Conservation (phyloP, 2,888 invertebrate genomes). For the Machimus atricapillus region DNA sequence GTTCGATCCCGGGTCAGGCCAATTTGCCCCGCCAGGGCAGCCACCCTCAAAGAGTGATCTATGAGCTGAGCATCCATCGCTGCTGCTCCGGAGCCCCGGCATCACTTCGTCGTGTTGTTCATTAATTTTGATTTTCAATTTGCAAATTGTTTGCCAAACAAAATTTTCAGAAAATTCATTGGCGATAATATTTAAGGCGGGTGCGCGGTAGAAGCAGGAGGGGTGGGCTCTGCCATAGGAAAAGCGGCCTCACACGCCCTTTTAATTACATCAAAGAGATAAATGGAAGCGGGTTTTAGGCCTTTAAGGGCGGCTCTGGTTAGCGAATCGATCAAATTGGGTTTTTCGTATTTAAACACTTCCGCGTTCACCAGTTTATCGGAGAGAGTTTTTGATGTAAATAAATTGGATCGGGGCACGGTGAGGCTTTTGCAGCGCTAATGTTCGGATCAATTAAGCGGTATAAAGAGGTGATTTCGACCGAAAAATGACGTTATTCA, state of each 20-base stretch:
- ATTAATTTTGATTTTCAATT: slow-evolving; percentile 37
- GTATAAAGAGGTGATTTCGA: background rate
- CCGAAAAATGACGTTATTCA: background rate
- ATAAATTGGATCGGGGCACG: background rate
- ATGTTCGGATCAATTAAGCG: background rate
- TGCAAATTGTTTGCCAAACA: slow-evolving; percentile 38
- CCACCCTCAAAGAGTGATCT: slow-evolving; percentile 22
- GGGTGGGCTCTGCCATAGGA: background rate
- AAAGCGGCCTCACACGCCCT: background rate
- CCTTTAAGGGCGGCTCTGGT: background rate
- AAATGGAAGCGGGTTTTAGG: background rate
- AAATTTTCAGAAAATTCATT: slow-evolving; percentile 14
- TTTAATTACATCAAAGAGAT: slow-evolving; percentile 20
- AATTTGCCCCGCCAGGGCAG: background rate
- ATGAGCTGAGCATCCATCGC: slow-evolving; percentile 21
- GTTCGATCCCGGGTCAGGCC: background rate
- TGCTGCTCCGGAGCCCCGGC: background rate
- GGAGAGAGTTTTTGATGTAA: background rate
- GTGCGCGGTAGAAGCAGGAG: background rate
- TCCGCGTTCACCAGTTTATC: background rate
- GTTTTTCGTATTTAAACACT: background rate
- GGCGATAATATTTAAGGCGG: slow-evolving; percentile 17
- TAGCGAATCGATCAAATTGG: background rate
- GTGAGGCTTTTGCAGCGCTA: background rate
- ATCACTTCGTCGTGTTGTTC: slow-evolving; percentile 12